These are phyloP conservation scores for Fringilla coelebs DNA, from an alignment of 2,797 vertebrate species.

Conservation along the genomic window DNA sequence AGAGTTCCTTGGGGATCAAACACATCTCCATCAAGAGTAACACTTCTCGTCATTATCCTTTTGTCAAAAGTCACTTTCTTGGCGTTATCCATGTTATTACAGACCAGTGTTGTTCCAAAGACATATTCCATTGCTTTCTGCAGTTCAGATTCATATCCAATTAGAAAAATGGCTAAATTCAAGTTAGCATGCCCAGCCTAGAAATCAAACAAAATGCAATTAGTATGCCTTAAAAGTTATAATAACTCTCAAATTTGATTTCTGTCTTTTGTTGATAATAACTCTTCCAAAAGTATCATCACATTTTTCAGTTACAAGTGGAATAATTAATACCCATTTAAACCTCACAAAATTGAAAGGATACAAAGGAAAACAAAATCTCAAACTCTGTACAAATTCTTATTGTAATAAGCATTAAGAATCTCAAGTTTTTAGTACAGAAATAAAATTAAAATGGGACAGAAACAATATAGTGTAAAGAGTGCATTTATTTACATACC, in stretches of 20 bases:
- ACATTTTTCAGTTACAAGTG: not conserved
- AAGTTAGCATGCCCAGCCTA: conserved; percentile 85
- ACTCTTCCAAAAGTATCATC: not conserved
- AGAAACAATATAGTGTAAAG: not conserved
- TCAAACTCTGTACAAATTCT: not conserved
- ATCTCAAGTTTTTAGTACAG: not conserved
- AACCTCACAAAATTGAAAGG: not conserved
- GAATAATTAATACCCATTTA: not conserved
- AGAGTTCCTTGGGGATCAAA: conserved; percentile 97
- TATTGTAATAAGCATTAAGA: not conserved
- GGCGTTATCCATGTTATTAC: conserved; percentile 88
- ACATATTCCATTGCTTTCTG: conserved; percentile 97
- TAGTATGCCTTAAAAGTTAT: not conserved
- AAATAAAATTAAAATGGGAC: not conserved
- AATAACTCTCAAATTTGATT: not conserved
- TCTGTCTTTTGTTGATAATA: not conserved
- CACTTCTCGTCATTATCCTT: conserved; percentile 87
- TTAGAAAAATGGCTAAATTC: conserved; percentile 84
- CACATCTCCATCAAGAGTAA: conserved; percentile 90
- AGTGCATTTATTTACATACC: conserved; percentile 74
- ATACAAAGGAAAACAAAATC: not conserved
- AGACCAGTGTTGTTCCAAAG: conserved; percentile 90
- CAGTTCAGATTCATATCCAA: conserved; percentile 86
- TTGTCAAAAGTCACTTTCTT: conserved; percentile 94
- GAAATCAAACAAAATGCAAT: not conserved